phyloP scores from a whole-genome alignment of 1,140 invertebrate genomes.

The Meteorus sp. region DNA sequence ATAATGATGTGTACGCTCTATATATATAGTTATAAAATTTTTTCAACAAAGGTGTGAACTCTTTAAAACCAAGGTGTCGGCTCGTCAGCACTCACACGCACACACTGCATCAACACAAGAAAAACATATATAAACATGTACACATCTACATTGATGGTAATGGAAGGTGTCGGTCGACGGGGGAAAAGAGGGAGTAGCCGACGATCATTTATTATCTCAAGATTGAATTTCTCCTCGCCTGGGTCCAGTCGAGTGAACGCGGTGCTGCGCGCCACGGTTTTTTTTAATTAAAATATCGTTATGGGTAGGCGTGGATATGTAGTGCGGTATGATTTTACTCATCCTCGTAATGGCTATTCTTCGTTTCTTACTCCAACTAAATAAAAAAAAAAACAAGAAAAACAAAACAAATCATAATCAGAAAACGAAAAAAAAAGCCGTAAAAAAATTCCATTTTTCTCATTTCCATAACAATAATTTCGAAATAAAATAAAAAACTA shows the following conservation, averaged over 20 bases:
- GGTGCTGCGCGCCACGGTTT: conserved; percentile 39
- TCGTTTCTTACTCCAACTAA: conserved; percentile 23
- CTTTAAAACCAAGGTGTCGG: conserved; percentile 53
- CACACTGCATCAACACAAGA: background rate
- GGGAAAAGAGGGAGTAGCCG: conserved; percentile 49
- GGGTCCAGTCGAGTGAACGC: conserved; percentile 33
- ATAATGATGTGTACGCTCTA: background rate
- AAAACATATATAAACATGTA: too few relatives aligned
- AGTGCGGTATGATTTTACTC: conserved; percentile 38
- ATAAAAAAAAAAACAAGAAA: too few relatives aligned
- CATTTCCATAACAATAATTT: too few relatives aligned
- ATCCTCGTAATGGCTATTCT: conserved; percentile 38
- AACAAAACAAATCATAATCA: too few relatives aligned
- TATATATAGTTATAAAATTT: background rate
- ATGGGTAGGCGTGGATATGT: conserved; percentile 59
- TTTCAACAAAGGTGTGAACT: conserved; percentile 54
- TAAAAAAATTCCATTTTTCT: too few relatives aligned
- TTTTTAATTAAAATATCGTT: conserved; percentile 63
- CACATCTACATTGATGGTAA: too few relatives aligned
- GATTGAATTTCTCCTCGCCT: conserved; percentile 61
- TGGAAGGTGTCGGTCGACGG: conserved; percentile 18
- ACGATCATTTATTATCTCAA: conserved; percentile 61
- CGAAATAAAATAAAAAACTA: too few relatives aligned
- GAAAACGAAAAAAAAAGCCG: too few relatives aligned
- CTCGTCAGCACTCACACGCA: conserved; percentile 29